Evolutionary conservation across 2,113 vertebrate genomes (phyloP).

Genomic region (Crocuta crocuta): DNA sequence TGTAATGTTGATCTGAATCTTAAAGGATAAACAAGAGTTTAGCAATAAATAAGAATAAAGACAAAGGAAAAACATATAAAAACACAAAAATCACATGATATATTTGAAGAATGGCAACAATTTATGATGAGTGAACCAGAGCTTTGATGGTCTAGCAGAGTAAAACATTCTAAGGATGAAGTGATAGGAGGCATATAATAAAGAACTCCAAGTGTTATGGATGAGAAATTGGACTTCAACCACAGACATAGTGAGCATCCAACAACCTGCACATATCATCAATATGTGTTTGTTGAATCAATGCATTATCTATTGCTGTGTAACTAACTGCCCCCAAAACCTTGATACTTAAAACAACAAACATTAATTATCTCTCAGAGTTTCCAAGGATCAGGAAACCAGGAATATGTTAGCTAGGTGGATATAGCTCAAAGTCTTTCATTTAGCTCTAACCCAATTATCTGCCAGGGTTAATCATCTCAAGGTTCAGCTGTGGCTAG

Average conservation of each 20-base stretch:
- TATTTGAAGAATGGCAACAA: not conserved
- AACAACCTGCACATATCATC: not conserved
- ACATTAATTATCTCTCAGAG: not conserved
- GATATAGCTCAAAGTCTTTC: not conserved
- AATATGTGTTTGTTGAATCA: not conserved
- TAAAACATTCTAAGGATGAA: not conserved
- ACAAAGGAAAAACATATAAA: not conserved
- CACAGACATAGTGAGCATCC: not conserved
- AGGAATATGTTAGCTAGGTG: not conserved
- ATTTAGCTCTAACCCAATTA: not conserved
- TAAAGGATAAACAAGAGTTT: not conserved
- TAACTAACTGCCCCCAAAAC: not conserved
- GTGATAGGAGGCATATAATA: not conserved
- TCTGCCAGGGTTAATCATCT: not conserved
- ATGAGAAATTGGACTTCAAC: not conserved
- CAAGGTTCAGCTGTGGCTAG: not conserved
- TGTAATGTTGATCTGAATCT: conserved; percentile 7
- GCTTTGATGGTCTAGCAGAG: not conserved
- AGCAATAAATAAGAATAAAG: not conserved
- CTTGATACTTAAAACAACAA: not conserved
- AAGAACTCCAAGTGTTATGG: not conserved
- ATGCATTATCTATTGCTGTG: not conserved
- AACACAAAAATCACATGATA: not conserved
- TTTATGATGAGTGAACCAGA: not conserved
- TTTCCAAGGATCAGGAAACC: not conserved